Evolutionary conservation across 2,888 invertebrate species (phyloP), one percentile per base, ranked within the genome.

Genomic region (Halocaridina rubra): DNA sequence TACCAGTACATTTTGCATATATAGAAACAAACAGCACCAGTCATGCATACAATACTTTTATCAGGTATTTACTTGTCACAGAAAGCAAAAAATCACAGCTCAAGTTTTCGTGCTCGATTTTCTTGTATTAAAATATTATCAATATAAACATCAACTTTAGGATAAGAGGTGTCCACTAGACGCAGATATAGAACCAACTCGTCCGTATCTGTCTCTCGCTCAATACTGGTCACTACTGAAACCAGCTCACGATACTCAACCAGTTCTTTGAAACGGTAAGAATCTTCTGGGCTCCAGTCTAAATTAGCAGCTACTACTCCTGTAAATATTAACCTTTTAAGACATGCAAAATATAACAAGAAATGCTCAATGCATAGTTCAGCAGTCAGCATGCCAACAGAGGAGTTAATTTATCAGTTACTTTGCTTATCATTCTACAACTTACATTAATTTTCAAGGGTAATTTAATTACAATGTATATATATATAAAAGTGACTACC

Each of bases 281-380:
- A 95, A 90, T 95, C 95, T 89, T 94, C 94, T 88, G 94, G 93
- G 0, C 93, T 92, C 95, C 95, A 95, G 91, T 95, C 94, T 89
- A 91, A 92, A 89, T 93, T 92, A 24, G 92, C 90, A 46, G 93
- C 93, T 89, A 90, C 91, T 71, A 93, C 92, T 88, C 93, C 93
- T 93, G 90, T 30, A 86, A 80, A 5, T 24, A 39, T 27, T 39
- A 78, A 27, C 8, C n/a, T n/a, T n/a, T n/a, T n/a, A n/a, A n/a
- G n/a, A n/a, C n/a, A n/a, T n/a, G n/a, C n/a, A n/a, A n/a, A n/a
- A n/a, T n/a, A n/a, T n/a, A n/a, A n/a, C n/a, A n/a, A n/a, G n/a
- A n/a, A n/a, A n/a, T n/a, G n/a, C n/a, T n/a, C n/a, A n/a, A n/a
- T n/a, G n/a, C n/a, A n/a, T n/a, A n/a, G n/a, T n/a, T n/a, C n/a